Percentiles rank a stretch among this genome's conserved stretches.
These are phyloP conservation scores for Anguilla japonica DNA, from an alignment of 2,113 vertebrate genomes.

Conservation along the genomic window DNA sequence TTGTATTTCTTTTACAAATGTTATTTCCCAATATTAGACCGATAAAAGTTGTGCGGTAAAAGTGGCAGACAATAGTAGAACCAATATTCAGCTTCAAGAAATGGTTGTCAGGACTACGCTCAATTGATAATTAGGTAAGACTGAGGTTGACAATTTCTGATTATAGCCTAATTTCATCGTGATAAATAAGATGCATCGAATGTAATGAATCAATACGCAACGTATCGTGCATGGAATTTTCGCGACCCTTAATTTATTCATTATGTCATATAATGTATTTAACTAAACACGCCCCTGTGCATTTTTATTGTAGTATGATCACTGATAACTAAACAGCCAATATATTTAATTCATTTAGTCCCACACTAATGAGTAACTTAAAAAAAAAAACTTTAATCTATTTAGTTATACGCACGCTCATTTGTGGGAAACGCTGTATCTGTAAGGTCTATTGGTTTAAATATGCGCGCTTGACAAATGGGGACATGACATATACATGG, in stretches of 20 bases:
- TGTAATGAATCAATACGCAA: not conserved
- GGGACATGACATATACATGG: conserved; percentile 5
- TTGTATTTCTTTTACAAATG: not conserved
- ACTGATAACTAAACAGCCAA: too few relatives aligned
- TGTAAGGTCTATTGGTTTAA: conserved; percentile 2
- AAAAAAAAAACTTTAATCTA: too few relatives aligned
- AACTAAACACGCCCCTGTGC: too few relatives aligned
- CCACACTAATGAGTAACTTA: not conserved
- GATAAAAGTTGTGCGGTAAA: not conserved
- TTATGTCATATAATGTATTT: too few relatives aligned
- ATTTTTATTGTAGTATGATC: too few relatives aligned
- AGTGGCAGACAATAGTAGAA: not conserved
- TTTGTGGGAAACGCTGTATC: not conserved
- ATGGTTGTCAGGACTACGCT: not conserved
- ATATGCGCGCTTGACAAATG: conserved; percentile 1
- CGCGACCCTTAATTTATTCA: too few relatives aligned
- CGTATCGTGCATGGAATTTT: too few relatives aligned
- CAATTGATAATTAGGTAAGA: not conserved
- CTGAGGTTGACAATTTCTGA: not conserved
- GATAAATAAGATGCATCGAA: not conserved
- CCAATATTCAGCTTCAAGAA: not conserved
- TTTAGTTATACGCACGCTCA: too few relatives aligned
- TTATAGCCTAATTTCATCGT: not conserved
- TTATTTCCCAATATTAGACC: not conserved
- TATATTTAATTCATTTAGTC: not conserved